Percentiles rank a stretch among this genome's conserved stretches.
These are phyloP conservation scores for Stegana nigrithorax DNA, from an alignment of 2,888 invertebrate species.

Conservation along the genomic window DNA sequence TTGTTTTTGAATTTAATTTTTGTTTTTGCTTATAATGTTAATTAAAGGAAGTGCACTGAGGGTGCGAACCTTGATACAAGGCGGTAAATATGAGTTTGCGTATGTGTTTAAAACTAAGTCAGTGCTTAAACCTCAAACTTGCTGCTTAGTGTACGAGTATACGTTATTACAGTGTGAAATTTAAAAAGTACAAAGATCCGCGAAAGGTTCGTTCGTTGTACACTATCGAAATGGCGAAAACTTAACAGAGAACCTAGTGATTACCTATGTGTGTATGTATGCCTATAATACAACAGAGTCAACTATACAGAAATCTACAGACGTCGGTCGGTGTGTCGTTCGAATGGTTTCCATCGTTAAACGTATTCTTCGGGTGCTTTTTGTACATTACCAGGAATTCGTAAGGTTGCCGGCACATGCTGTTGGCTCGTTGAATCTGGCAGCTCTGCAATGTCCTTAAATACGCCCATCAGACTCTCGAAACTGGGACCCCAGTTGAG, in stretches of 20 bases:
- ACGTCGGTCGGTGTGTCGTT: no score
- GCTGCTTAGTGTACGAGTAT: no score
- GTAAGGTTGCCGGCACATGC: conserved; percentile 79
- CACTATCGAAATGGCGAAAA: conserved; percentile 48
- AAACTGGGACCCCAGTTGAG: conserved; percentile 97
- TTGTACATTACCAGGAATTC: conserved; percentile 81
- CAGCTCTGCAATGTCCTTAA: conserved; percentile 94
- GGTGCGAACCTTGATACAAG: conserved; percentile 68
- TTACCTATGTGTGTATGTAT: background rate
- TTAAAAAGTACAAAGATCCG: conserved; percentile 3
- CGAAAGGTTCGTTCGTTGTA: conserved; percentile 37
- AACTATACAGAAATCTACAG: no score
- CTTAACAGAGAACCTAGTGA: background rate
- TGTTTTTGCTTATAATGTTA: background rate
- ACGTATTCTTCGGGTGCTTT: conserved; percentile 93
- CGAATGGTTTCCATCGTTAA: conserved; percentile 63
- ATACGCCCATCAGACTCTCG: conserved; percentile 94
- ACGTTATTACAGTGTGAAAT: no score
- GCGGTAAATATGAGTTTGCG: conserved; percentile 43
- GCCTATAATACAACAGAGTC: conserved; percentile 5
- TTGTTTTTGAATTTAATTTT: background rate
- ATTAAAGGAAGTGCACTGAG: conserved; percentile 27
- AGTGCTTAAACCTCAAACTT: no score
- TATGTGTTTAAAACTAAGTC: conserved; percentile 29
- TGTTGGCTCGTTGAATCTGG: conserved; percentile 85